phyloP scores from a whole-genome alignment of 2,888 invertebrate species.

The Theodoxus fluviatilis region DNA sequence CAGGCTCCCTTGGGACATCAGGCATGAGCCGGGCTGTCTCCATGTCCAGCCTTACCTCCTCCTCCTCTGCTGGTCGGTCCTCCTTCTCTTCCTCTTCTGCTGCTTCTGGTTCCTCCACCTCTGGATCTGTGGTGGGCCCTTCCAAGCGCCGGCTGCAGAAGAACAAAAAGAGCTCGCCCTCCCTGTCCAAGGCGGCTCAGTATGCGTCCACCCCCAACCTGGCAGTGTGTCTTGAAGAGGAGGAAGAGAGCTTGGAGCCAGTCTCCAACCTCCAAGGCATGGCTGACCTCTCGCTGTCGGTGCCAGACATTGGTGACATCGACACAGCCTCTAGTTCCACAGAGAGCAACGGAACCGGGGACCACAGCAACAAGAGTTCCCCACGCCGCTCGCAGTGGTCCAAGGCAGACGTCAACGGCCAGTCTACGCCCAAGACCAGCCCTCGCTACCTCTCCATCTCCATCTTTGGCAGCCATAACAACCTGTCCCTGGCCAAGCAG shows the following conservation, averaged over 20 bases:
- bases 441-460: too few relatives aligned
- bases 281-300: slow-evolving; percentile 31
- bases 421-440: too few relatives aligned
- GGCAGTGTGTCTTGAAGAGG: slow-evolving; percentile 35
- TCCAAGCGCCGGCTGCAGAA: neutral
- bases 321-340: slow-evolving; percentile 29
- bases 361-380: too few relatives aligned
- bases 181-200: slow-evolving; percentile 32
- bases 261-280: slow-evolving; percentile 31
- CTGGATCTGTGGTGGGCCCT: too few relatives aligned
- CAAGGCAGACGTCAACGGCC: too few relatives aligned
- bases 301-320: slow-evolving; percentile 37
- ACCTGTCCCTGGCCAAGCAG: too few relatives aligned
- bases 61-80: too few relatives aligned
- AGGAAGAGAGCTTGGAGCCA: slow-evolving; percentile 29
- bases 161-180: neutral
- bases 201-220: slow-evolving; percentile 44
- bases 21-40: slow-evolving; percentile 23
- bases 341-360: too few relatives aligned
- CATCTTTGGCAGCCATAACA: too few relatives aligned
- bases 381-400: too few relatives aligned
- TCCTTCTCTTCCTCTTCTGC: too few relatives aligned
- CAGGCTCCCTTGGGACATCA: neutral
- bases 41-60: slow-evolving; percentile 9
- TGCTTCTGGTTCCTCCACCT: too few relatives aligned